Evolutionary conservation across 2,888 invertebrate species (phyloP).

Genomic region (Drosophila stalkeri): DNA sequence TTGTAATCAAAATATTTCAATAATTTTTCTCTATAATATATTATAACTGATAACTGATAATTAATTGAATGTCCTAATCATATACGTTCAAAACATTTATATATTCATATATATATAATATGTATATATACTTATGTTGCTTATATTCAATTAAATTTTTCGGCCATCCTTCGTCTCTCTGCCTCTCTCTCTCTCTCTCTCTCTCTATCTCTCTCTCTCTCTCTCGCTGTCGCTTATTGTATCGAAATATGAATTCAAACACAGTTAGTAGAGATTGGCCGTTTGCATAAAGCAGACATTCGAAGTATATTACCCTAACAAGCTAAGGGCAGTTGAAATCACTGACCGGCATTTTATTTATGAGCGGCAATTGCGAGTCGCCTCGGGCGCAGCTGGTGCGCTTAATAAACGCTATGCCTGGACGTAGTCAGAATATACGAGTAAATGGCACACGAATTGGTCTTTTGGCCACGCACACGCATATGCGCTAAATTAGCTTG

Average conservation of each 20-base stretch:
- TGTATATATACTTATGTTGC: no score
- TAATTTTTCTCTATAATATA: no score
- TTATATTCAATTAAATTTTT: no score
- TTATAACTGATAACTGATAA: no score
- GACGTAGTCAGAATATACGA: slow-evolving; percentile 33
- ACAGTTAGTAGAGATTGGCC: neutral
- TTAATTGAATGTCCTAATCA: no score
- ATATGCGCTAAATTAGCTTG: slow-evolving; percentile 71
- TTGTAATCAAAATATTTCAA: no score
- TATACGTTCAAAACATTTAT: no score
- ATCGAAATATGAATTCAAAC: neutral
- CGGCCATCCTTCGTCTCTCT: no score
- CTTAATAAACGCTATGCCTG: slow-evolving; percentile 61
- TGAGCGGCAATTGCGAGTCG: slow-evolving; percentile 74
- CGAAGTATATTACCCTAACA: slow-evolving; percentile 16
- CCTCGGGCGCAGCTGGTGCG: slow-evolving; percentile 74
- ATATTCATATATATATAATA: no score
- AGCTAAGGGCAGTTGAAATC: slow-evolving; percentile 63
- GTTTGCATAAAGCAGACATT: neutral
- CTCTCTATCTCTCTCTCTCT: no score
- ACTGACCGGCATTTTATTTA: slow-evolving; percentile 76
- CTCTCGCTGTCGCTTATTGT: no score
- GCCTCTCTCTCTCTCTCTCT: no score
- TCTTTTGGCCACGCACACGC: slow-evolving; percentile 30
- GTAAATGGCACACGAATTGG: slow-evolving; percentile 26